Evolutionary conservation across 2,888 invertebrate genomes (phyloP), one percentile per base, ranked within the genome.

Genomic region (Sialis fuliginosa): DNA sequence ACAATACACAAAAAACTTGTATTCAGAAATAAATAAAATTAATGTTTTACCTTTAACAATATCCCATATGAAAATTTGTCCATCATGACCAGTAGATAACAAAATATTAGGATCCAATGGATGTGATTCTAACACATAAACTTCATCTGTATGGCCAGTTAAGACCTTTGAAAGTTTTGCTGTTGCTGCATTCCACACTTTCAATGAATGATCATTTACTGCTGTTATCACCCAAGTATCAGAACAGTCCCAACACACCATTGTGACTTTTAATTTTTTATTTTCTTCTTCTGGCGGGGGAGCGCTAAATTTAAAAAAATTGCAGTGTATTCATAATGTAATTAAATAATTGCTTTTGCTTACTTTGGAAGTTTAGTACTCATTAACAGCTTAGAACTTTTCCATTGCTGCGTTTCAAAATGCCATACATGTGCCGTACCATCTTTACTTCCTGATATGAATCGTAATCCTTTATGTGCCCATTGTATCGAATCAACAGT

Each of bases 61-160:
- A 62, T 89, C 82, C 91, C 90, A 90, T 52, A 90, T 73, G 56
- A 85, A 79, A 43, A 91, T 73, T 60, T 87, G 81, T 0, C 97
- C 97, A 68, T 98, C 98, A 63, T 98, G 97, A 0, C 96, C 96
- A 34, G 95, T 95, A 46, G 91, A 93, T 41, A 97, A 70, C 53
- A 96, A 67, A 47, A 96, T 76, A 57, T 73, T 79, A 58, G 81
- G 73, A 69, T 90, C 82, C 49, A 74, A 72, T 0, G 97, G 96
- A 68, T 95, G 93, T 22, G 89, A 75, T 68, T 95, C 93, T 47
- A 98, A 67, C 12, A 95, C 93, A 69, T 88, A 98, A 2, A 91
- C 81, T 65, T 95, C 95, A 65, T 92, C 92, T 47, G 80, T 78
- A 67, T 98, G 97, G 0, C 86, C 91, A 37, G 72, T 67, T 46